Base-by-base conservation (phyloP, 2,888 invertebrate species). In the Stenurella melanura region DNA sequence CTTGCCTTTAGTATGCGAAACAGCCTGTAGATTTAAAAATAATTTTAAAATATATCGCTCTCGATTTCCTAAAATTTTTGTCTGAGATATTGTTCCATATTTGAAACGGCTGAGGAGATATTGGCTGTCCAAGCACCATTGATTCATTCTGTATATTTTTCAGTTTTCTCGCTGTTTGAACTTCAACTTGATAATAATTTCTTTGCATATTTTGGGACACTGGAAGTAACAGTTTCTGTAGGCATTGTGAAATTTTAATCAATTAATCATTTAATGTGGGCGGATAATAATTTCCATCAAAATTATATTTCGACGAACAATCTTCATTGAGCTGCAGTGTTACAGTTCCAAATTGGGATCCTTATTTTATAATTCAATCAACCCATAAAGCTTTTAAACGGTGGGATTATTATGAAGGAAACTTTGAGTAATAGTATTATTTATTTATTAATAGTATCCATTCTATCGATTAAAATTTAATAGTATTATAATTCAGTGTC, bases 271-370 rank as follows among this genome's bases (percentile, higher is more conserved):
- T 61, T 61, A 60, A 21, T 60, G 15, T 21, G 15, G 60, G 21
- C n/a, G 26, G 61, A 26, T 61, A 61, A 61, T 61, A 26, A 61
- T 61, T 61, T 61, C 30, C 30, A 61, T 21, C n/a, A 61, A 61
- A 61, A 30, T 42, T 15, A 34, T 34, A 9, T 21, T 21, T 60
- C 19, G 0, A 2, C 7, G 61, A 21, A 61, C 26, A 30, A 61
- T 15, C 61, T 61, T 61, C n/a, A 61, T 61, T 61, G 61, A 61
- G 61, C 30, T 61, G 26, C 61, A 21, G 61, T 61, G 30, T 30
- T 61, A n/a, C 61, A 21, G 15, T 61, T 61, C 21, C n/a, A 61
- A 61, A 61, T 61, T 61, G 30, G 61, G 61, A 30, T 61, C n/a
- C 61, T 30, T 61, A 61, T 61, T 21, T 30, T 30, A 26, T 61